phyloP scores from a whole-genome alignment of 2,797 vertebrate genomes.

The Sandelia bainsii region DNA sequence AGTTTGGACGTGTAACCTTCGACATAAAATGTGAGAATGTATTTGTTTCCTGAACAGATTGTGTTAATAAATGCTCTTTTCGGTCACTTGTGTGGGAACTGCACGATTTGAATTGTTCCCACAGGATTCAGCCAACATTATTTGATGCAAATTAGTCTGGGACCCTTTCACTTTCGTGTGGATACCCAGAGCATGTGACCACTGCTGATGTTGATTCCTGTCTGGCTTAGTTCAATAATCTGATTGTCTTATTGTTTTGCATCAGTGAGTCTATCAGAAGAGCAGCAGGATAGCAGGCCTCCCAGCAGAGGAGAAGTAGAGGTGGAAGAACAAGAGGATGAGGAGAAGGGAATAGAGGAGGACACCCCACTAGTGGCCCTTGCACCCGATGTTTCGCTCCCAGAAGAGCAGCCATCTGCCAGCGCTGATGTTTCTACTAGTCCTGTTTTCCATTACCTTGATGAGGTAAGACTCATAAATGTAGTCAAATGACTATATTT shows the following conservation, averaged over 20 bases:
- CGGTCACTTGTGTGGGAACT: neutral
- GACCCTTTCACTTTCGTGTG: neutral
- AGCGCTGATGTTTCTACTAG: constrained; percentile 67
- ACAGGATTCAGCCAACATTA: too few relatives aligned
- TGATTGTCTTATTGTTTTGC: constrained; percentile 17
- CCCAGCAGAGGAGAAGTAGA: constrained; percentile 65
- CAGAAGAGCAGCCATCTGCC: constrained; percentile 67
- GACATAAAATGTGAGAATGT: too few relatives aligned
- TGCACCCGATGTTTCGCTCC: constrained; percentile 75
- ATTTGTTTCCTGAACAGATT: neutral
- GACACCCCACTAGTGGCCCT: constrained; percentile 65
- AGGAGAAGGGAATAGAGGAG: constrained; percentile 21
- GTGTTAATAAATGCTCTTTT: neutral
- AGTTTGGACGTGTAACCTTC: neutral
- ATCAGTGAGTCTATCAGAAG: constrained; percentile 78
- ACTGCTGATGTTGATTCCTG: neutral
- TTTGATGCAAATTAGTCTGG: neutral
- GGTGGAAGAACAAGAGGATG: constrained; percentile 34
- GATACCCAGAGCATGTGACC: neutral
- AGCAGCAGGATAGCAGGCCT: constrained; percentile 55
- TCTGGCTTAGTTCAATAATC: neutral
- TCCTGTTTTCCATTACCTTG: constrained; percentile 86
- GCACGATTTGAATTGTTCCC: neutral
- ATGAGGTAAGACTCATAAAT: constrained; percentile 85
- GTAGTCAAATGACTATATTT: neutral